Evolutionary conservation across 2,113 vertebrate species (phyloP).

Genomic region (Aegotheles bennettii): DNA sequence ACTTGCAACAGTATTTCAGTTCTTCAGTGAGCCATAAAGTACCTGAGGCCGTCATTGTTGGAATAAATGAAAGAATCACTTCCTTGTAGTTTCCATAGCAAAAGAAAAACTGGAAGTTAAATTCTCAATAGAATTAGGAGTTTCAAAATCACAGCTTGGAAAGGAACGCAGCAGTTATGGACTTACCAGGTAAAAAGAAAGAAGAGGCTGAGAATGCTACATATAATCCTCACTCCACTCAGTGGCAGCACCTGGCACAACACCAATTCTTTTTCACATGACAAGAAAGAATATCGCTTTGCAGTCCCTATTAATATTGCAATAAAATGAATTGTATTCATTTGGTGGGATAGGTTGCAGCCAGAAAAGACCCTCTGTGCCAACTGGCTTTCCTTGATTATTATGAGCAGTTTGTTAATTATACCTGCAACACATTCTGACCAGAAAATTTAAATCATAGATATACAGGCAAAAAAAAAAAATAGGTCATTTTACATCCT

Average conservation of each 20-base stretch:
- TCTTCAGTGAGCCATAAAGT: background rate
- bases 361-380: background rate
- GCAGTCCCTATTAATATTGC: background rate
- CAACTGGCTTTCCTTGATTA: background rate
- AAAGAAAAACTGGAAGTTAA: background rate
- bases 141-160: background rate
- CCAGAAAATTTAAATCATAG: background rate
- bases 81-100: background rate
- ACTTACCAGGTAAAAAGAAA: background rate
- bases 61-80: background rate
- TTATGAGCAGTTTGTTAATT: background rate
- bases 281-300: background rate
- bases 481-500: background rate
- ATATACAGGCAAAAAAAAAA: background rate
- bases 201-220: background rate
- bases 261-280: background rate
- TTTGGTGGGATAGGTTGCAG: background rate
- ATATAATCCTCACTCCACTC: background rate
- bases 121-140: background rate
- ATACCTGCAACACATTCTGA: background rate
- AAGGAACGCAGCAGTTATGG: background rate
- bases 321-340: background rate
- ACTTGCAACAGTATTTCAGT: background rate
- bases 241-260: background rate
- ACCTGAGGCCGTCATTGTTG: background rate